Percentiles rank a stretch among this genome's conserved stretches.
phyloP scores from a whole-genome alignment of 2,113 vertebrate genomes.

The Carassius auratus region DNA sequence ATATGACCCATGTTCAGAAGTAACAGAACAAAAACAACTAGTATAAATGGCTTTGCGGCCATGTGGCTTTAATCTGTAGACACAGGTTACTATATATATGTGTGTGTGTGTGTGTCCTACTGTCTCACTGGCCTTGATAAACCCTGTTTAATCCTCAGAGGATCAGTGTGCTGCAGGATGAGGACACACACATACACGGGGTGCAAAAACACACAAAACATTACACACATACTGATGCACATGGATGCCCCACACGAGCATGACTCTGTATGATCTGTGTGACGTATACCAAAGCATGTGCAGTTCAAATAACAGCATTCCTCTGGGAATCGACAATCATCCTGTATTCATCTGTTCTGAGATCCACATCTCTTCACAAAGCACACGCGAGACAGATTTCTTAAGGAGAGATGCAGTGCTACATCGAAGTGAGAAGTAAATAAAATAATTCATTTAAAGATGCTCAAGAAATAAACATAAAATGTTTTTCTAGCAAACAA shows the following conservation, averaged over 20 bases:
- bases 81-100: neutral
- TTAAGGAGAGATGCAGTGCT: neutral
- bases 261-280: neutral
- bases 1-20: neutral
- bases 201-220: neutral
- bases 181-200: neutral
- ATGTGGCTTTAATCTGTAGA: neutral
- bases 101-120: slow-evolving; percentile 23
- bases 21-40: neutral
- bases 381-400: neutral
- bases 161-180: slow-evolving; percentile 22
- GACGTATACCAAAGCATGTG: neutral
- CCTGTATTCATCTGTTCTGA: slow-evolving; percentile 3
- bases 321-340: neutral
- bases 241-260: neutral
- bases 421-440: neutral
- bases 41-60: neutral
- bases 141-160: slow-evolving; percentile 37
- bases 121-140: slow-evolving; percentile 48
- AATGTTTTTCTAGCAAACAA: neutral
- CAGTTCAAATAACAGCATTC: neutral
- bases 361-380: slow-evolving; percentile 12
- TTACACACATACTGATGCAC: neutral
- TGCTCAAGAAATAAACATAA: neutral
- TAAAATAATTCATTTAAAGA: neutral